These are phyloP conservation scores for Parasteatoda tepidariorum DNA, from an alignment of 1,140 invertebrate genomes.

Conservation along the genomic window DNA sequence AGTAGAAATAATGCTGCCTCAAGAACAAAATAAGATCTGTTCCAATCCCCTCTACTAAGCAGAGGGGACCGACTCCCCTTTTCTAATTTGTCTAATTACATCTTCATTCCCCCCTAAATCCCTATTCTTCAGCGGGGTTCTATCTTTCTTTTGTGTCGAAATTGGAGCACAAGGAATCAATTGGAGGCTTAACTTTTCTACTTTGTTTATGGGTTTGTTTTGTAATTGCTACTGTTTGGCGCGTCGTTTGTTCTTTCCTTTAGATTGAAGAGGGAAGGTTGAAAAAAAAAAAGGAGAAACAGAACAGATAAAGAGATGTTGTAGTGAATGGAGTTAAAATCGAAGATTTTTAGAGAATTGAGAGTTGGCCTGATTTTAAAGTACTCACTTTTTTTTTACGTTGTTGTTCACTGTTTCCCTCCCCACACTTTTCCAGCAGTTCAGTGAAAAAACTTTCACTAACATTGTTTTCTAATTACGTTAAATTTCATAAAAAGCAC, in stretches of 20 bases:
- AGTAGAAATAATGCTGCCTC: constrained; percentile 43
- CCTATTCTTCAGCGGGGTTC: background rate
- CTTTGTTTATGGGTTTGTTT: constrained; percentile 60
- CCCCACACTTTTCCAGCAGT: no score
- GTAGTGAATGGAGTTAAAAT: background rate
- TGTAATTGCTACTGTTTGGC: constrained; percentile 50
- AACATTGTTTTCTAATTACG: no score
- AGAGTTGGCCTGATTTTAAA: no score
- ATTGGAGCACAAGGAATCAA: constrained; percentile 40
- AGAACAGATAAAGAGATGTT: background rate
- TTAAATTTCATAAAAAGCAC: no score
- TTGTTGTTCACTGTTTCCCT: no score
- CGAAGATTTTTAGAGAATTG: background rate
- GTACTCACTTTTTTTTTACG: no score
- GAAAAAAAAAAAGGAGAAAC: background rate
- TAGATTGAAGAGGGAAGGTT: constrained; percentile 23
- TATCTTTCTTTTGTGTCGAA: constrained; percentile 32
- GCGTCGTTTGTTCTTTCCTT: constrained; percentile 37
- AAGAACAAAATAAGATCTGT: constrained; percentile 53
- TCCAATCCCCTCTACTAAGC: background rate
- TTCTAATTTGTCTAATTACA: constrained; percentile 60
- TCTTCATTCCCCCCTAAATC: constrained; percentile 27
- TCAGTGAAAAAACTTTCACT: no score
- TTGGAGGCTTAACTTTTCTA: constrained; percentile 52
- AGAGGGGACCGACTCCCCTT: background rate